Conservation (phyloP, 2,797 vertebrate genomes). For the Dermochelys coriacea region DNA sequence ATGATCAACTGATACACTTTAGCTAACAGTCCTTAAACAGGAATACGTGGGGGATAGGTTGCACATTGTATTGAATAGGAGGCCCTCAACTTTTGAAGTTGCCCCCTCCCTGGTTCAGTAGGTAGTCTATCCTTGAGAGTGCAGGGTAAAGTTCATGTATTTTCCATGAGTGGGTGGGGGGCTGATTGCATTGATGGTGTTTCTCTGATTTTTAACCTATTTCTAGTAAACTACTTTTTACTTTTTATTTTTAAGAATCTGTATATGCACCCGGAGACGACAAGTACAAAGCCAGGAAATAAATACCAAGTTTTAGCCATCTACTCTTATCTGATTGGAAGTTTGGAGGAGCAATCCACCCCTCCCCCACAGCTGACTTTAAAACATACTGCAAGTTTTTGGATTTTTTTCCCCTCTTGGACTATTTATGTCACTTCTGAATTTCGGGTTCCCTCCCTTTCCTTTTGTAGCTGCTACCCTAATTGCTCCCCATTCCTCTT, state of each 20-base stretch:
- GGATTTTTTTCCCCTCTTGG: background rate
- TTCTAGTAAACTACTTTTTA: background rate
- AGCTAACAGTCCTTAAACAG: accelerated
- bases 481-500: background rate
- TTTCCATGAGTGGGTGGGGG: background rate
- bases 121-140: background rate
- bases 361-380: background rate
- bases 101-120: background rate
- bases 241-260: too few species aligned
- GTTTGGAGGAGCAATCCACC: background rate
- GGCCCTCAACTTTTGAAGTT: background rate
- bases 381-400: background rate
- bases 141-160: background rate
- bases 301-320: background rate
- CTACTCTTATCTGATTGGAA: background rate
- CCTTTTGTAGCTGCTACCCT: background rate
- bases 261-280: background rate
- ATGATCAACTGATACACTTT: background rate
- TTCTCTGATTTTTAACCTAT: background rate
- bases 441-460: background rate
- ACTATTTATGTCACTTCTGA: background rate
- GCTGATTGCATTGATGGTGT: background rate
- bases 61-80: accelerated
- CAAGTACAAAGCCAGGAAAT: background rate
- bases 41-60: background rate